Conservation (phyloP, 1,140 invertebrate genomes). For the Aphaenogaster ashmeadi region DNA sequence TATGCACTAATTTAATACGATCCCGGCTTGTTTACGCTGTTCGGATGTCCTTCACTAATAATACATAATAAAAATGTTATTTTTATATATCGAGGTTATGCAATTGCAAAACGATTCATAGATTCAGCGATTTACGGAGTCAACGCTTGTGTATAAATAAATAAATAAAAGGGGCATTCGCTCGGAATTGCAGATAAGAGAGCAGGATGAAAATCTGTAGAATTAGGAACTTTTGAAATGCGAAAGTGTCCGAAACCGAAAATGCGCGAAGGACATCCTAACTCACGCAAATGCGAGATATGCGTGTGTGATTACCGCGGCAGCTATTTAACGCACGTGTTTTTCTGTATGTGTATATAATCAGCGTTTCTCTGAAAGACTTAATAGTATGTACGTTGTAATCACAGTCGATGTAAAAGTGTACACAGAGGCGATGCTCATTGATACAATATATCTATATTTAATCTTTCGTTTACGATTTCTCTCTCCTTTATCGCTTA, state of each 20-base stretch:
- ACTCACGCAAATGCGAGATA: slow-evolving; percentile 45
- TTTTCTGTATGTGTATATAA: slow-evolving; percentile 42
- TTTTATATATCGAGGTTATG: not conserved
- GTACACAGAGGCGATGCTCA: slow-evolving; percentile 67
- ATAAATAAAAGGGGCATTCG: not conserved
- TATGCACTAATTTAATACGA: slow-evolving; percentile 59
- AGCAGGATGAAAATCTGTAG: not conserved
- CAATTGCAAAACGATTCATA: not conserved
- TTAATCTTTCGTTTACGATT: slow-evolving; percentile 55
- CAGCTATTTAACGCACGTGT: slow-evolving; percentile 19
- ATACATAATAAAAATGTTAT: slow-evolving; percentile 10
- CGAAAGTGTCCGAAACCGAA: not conserved
- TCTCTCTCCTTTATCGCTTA: slow-evolving; percentile 1
- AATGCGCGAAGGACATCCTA: slow-evolving; percentile 39
- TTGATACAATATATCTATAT: slow-evolving; percentile 57
- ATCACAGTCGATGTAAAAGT: slow-evolving; percentile 81
- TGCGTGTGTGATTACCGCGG: not conserved
- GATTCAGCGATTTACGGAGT: not conserved
- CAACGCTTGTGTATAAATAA: not conserved
- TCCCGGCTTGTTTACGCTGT: slow-evolving; percentile 21
- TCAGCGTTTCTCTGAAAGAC: slow-evolving; percentile 71
- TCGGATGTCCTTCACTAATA: slow-evolving; percentile 28
- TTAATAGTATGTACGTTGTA: slow-evolving; percentile 79
- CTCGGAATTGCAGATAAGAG: not conserved
- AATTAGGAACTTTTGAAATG: not conserved